phyloP scores from a whole-genome alignment of 1,140 invertebrate species.

The Drosophila nigrodunni region DNA sequence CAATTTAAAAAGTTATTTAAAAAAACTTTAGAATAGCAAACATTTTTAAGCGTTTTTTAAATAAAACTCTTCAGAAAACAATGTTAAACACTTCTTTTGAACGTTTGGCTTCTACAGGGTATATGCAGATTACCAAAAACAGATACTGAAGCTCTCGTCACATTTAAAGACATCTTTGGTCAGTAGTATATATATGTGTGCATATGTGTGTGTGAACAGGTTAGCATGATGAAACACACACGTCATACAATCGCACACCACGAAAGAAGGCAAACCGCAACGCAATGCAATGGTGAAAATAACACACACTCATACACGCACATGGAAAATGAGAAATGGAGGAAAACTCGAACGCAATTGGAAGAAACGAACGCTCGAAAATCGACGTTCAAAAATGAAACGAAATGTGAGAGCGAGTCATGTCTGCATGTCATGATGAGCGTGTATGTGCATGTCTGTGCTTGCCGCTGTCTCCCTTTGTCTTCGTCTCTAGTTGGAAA shows the following conservation, averaged over 20 bases:
- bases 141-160: slow-evolving; percentile 39
- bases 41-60: too few species aligned
- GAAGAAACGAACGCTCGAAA: slow-evolving; percentile 57
- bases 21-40: too few species aligned
- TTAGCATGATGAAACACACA: slow-evolving; percentile 34
- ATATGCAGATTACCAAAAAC: slow-evolving; percentile 17
- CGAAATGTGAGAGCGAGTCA: slow-evolving; percentile 59
- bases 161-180: slow-evolving; percentile 46
- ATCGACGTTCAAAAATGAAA: slow-evolving; percentile 78
- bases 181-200: slow-evolving; percentile 5
- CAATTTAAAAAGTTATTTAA: too few species aligned
- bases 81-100: neutral
- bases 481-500: neutral
- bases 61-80: neutral
- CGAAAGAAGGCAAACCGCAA: slow-evolving; percentile 49
- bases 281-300: slow-evolving; percentile 17
- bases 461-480: neutral
- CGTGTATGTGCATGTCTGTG: slow-evolving; percentile 7
- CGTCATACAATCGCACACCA: slow-evolving; percentile 14
- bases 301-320: neutral
- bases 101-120: slow-evolving; percentile 18
- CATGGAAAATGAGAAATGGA: neutral
- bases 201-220: slow-evolving; percentile 12
- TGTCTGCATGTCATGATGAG: slow-evolving; percentile 53
- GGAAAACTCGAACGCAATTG: slow-evolving; percentile 21